These are phyloP conservation scores for Cassiopea andromeda DNA, from an alignment of 30 jellyfish, hydroid and myxozoan species.

Conservation along the genomic window DNA sequence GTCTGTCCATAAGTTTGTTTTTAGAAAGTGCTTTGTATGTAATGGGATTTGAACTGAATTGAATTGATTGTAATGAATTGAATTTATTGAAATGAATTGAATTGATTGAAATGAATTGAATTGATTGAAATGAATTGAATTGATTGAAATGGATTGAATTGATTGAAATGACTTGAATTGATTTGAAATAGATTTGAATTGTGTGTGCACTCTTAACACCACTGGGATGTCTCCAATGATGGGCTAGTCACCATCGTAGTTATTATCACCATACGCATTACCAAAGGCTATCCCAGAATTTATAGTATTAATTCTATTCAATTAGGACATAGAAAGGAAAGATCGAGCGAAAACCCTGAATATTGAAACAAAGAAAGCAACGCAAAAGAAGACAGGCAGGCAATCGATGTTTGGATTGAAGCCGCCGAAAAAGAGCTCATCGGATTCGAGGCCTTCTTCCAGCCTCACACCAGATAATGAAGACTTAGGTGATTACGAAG, in stretches of 20 bases:
- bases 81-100: not conserved
- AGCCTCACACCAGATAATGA: not conserved
- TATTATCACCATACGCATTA: not conserved
- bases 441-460: no score
- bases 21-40: no score
- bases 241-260: no score
- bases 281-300: not conserved
- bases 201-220: no score
- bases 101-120: not conserved
- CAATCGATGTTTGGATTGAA: slow-evolving; percentile 53
- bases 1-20: no score
- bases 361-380: slow-evolving; percentile 3
- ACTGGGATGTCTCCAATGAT: no score
- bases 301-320: not conserved
- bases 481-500: slow-evolving; percentile 30
- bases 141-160: not conserved
- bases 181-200: not conserved
- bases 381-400: slow-evolving; percentile 33
- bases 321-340: slow-evolving; percentile 25
- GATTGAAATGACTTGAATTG: not conserved
- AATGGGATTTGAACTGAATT: not conserved
- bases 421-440: no score
- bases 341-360: slow-evolving; percentile 48
- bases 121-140: not conserved
- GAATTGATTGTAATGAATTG: not conserved